These are phyloP conservation scores for Drosophila eohydei DNA, from an alignment of 2,888 invertebrate species.

Conservation along the genomic window DNA sequence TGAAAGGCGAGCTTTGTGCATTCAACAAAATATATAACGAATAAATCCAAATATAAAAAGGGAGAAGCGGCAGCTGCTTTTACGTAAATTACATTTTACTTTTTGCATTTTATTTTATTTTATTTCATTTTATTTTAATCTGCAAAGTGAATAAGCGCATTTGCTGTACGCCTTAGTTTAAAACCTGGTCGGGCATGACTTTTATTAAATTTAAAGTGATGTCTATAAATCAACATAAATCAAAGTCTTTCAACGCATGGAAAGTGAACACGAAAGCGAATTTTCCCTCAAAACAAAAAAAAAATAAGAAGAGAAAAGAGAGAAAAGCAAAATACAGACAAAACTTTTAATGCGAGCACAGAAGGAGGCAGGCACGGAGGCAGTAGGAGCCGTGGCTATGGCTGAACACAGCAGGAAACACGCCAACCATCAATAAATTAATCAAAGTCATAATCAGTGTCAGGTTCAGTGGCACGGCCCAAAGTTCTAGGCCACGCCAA, in stretches of 20 bases:
- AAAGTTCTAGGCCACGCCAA: slow-evolving; percentile 62
- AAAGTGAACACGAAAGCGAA: slow-evolving; percentile 54
- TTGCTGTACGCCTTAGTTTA: slow-evolving; percentile 47
- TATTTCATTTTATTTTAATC: slow-evolving; percentile 61
- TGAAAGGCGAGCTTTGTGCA: slow-evolving; percentile 57
- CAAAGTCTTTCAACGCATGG: slow-evolving; percentile 62
- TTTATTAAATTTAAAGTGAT: slow-evolving; percentile 78
- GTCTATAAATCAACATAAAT: slow-evolving; percentile 81
- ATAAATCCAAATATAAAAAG: slow-evolving; percentile 31
- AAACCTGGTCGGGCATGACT: slow-evolving; percentile 61
- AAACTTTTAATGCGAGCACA: slow-evolving; percentile 63
- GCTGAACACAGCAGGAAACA: slow-evolving; percentile 72
- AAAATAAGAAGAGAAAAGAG: background rate
- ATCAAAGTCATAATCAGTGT: slow-evolving; percentile 82
- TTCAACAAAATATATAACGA: slow-evolving; percentile 45
- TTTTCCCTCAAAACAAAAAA: slow-evolving; percentile 9
- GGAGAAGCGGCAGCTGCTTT: slow-evolving; percentile 62
- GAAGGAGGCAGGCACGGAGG: slow-evolving; percentile 1
- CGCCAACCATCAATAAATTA: slow-evolving; percentile 83
- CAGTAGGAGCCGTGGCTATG: background rate
- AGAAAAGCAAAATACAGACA: slow-evolving; percentile 7
- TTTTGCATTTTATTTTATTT: slow-evolving; percentile 40
- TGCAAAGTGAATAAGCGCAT: slow-evolving; percentile 76
- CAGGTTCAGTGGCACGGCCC: slow-evolving; percentile 72
- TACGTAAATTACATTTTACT: slow-evolving; percentile 74